phyloP scores from a whole-genome alignment of 1,140 invertebrate species.

The Megalopta genalis region DNA sequence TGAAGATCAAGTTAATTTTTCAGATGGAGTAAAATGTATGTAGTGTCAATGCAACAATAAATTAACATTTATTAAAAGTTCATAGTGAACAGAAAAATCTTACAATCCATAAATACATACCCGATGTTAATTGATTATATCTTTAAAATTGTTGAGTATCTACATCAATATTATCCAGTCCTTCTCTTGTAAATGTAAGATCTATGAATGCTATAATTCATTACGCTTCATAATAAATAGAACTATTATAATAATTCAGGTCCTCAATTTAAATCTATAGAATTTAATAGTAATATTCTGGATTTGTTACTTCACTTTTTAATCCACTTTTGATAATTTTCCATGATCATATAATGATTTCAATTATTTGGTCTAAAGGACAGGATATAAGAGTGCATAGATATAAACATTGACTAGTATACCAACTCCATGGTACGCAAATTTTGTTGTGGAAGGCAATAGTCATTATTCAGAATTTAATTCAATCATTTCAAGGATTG shows the following conservation, averaged over 20 bases:
- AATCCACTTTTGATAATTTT: constrained; percentile 46
- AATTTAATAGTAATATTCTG: constrained; percentile 34
- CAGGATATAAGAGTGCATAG: constrained; percentile 58
- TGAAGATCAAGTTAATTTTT: too few species aligned
- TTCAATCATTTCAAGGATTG: constrained; percentile 78
- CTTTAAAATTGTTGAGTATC: too few species aligned
- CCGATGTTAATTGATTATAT: too few species aligned
- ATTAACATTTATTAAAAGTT: too few species aligned
- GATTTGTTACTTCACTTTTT: constrained; percentile 30
- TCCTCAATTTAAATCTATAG: constrained; percentile 55
- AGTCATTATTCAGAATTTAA: constrained; percentile 71
- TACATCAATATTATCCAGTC: too few species aligned
- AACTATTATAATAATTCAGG: constrained; percentile 53
- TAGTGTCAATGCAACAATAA: too few species aligned
- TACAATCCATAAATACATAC: too few species aligned
- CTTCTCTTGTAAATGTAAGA: not conserved
- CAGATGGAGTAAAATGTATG: too few species aligned
- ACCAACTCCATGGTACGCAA: constrained; percentile 61
- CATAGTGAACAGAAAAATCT: too few species aligned
- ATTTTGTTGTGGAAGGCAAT: constrained; percentile 58
- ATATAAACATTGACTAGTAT: constrained; percentile 76
- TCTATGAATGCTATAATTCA: constrained; percentile 19
- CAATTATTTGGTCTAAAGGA: constrained; percentile 62
- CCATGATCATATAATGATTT: constrained; percentile 48
- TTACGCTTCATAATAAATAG: constrained; percentile 12